Conservation (phyloP, 2,888 invertebrate species). For the Caenorhabditis plicata region DNA sequence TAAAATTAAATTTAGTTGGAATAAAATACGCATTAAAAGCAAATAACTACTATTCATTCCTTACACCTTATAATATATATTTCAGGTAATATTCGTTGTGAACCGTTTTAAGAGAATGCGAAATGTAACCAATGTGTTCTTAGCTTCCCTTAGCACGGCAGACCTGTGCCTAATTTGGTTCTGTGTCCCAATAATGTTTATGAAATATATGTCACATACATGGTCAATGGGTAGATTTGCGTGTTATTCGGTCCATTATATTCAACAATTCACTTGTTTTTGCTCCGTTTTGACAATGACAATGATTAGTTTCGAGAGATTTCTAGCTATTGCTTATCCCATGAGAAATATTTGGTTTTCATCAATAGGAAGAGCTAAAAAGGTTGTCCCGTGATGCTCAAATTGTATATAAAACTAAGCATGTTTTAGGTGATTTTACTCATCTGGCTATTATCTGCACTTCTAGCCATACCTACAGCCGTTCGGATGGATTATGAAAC, state of each 20-base stretch:
- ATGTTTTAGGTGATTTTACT: conserved; percentile 66
- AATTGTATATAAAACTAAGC: not conserved
- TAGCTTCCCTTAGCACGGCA: conserved; percentile 75
- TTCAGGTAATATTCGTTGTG: conserved; percentile 54
- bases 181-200: conserved; percentile 73
- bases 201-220: conserved; percentile 72
- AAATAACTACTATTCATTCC: no score
- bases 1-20: no score
- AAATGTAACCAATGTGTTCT: conserved; percentile 74
- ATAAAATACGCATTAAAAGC: no score
- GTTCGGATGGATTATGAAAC: conserved; percentile 70
- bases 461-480: conserved; percentile 73
- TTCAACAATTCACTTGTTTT: conserved; percentile 76
- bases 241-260: conserved; percentile 76
- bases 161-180: conserved; percentile 75
- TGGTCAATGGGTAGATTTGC: conserved; percentile 75
- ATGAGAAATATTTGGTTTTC: conserved; percentile 76
- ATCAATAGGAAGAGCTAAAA: conserved; percentile 74
- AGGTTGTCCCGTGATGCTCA: conserved; percentile 66
- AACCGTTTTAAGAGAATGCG: conserved; percentile 57
- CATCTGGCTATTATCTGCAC: conserved; percentile 73
- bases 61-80: not conserved
- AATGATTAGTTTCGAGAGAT: conserved; percentile 76
- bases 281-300: conserved; percentile 77
- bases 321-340: conserved; percentile 76